phyloP scores from a whole-genome alignment of 2,888 invertebrate genomes.

The Sinohyriopsis cumingii region DNA sequence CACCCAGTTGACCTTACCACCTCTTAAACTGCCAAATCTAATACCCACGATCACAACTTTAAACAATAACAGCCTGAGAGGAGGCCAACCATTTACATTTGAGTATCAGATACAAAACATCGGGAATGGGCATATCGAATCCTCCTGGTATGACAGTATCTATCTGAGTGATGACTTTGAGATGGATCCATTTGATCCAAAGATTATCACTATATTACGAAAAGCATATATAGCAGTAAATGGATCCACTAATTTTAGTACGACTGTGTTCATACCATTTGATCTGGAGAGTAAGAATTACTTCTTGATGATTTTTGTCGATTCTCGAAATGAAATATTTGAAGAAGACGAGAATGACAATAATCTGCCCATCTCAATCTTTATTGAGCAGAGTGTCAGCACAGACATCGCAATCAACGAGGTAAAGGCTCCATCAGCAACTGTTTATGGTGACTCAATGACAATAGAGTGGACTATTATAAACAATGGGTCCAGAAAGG shows the following conservation, averaged over 20 bases:
- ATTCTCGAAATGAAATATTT: conserved; percentile 19
- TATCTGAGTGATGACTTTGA: conserved; percentile 23
- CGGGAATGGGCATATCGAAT: conserved; percentile 4
- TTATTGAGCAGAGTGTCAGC: conserved; percentile 10
- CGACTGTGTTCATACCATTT: conserved; percentile 17
- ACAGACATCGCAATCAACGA: conserved; percentile 17
- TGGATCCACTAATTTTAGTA: conserved; percentile 1
- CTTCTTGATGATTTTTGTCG: conserved; percentile 16
- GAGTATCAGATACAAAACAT: conserved; percentile 15
- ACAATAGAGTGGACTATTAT: conserved; percentile 16
- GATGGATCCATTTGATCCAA: conserved; percentile 22
- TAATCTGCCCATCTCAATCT: background rate
- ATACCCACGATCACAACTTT: background rate
- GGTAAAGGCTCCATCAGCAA: conserved; percentile 10
- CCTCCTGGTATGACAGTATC: conserved; percentile 14
- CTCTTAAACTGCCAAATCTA: conserved; percentile 12
- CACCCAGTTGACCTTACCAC: background rate
- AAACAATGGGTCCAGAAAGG: conserved; percentile 19
- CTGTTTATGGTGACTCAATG: conserved; percentile 12
- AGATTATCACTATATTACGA: conserved; percentile 8
- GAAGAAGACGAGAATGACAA: conserved; percentile 28
- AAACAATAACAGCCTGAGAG: background rate
- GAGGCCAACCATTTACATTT: conserved; percentile 21
- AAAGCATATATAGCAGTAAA: background rate
- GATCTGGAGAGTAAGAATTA: conserved; percentile 20